Conservation (phyloP, 2,888 invertebrate genomes). For the Serripes groenlandicus region DNA sequence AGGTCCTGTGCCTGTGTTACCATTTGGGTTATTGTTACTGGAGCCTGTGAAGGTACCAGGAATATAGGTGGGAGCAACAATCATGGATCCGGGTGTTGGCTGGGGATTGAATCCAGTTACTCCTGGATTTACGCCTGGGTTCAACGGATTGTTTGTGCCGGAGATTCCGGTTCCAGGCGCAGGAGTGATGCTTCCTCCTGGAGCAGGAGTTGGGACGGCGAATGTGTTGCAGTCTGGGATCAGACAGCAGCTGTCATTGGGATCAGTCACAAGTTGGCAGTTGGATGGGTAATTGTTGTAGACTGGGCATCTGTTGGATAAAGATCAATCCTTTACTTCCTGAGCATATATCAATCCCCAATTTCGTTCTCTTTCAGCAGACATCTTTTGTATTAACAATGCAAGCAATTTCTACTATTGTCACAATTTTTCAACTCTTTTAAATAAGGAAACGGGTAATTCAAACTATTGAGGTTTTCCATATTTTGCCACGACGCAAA, state of each 20-base stretch:
- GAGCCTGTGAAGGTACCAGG: slow-evolving; percentile 70
- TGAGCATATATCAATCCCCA: no score
- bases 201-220: no score
- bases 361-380: no score
- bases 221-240: slow-evolving; percentile 73
- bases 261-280: slow-evolving; percentile 74
- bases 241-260: slow-evolving; percentile 76
- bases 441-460: no score
- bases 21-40: slow-evolving; percentile 54
- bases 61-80: slow-evolving; percentile 62
- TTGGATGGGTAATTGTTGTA: slow-evolving; percentile 69
- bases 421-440: no score
- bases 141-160: slow-evolving; percentile 44
- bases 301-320: slow-evolving; percentile 74
- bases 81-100: slow-evolving; percentile 46
- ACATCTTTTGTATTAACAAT: no score
- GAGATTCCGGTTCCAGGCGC: slow-evolving; percentile 41
- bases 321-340: no score
- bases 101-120: slow-evolving; percentile 41
- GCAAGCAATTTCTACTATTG: no score
- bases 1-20: slow-evolving; percentile 35
- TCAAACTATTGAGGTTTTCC: no score
- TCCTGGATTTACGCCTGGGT: slow-evolving; percentile 50
- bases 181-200: no score
- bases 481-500: no score